Evolutionary conservation across 2,797 vertebrate genomes (phyloP), one percentile per base, ranked within the genome.

Genomic region (Scomberomorus guttatus): DNA sequence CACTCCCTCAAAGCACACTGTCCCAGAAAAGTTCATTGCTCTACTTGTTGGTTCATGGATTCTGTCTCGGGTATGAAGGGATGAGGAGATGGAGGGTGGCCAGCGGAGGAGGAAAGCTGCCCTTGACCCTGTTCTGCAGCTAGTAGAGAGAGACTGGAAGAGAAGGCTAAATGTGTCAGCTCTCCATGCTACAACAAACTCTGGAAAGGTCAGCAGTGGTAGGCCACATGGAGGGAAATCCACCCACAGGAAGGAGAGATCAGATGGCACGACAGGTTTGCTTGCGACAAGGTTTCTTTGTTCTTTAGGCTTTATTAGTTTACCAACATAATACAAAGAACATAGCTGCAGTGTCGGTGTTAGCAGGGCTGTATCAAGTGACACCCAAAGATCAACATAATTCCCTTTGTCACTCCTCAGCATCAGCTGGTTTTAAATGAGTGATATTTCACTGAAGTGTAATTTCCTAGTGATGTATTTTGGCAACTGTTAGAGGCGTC

Each of bases 11-110:
- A 73, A 55, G 67, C 34, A 69, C 32, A 18, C 70, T 87, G 92
- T 92, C 93, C 93, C 85, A 93, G 91, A 95, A 94, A 93, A 76
- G 73, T 88, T 87, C 55, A 67, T 68, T 87, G 89, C 85, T 93
- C 91, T 85, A 89, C 77, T 93, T 94, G 87, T 91, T 89, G 85
- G 80, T 77, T 82, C 68, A 13, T 56, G 70, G 77, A 62, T 71
- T 77, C 76, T 87, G 89, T 85, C 80, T 13, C 34, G 72, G 84
- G 88, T 76, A 80, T 79, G 73, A 67, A 84, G 78, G 75, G 75
- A 81, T 87, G 81, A 86, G 77, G 87, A 72, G 86, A 83, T 81
- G 85, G 84, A 83, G 81, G 70, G 66, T 87, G 79, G 77, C 82
- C 87, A 82, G 84, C 59, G 61, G 80, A 86, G 80, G 72, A 76